A percentile compares a stretch with the other conserved stretches of the same genome.
Evolutionary conservation across 1,140 invertebrate species (phyloP).

Genomic region (Platorchestia sp.): DNA sequence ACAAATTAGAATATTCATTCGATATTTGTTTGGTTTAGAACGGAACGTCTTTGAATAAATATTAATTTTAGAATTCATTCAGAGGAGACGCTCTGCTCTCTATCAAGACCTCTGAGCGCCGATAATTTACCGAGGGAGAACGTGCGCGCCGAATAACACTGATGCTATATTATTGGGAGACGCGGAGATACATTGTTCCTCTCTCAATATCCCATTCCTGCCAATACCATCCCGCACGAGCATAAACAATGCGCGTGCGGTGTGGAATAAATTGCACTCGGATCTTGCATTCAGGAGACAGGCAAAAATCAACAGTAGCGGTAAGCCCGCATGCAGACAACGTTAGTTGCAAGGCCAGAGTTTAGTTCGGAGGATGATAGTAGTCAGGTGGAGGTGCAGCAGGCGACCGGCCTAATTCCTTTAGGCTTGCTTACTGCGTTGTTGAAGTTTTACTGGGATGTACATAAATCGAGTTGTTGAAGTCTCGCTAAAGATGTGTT

Average conservation of each 20-base stretch:
- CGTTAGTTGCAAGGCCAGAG: background rate
- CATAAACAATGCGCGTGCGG: background rate
- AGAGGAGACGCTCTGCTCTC: background rate
- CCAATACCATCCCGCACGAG: background rate
- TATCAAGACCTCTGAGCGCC: background rate
- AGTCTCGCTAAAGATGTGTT: too few relatives aligned
- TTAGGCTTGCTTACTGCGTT: background rate
- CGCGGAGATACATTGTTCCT: background rate
- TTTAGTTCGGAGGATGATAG: background rate
- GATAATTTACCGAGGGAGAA: background rate
- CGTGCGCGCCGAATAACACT: background rate
- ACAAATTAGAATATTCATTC: background rate
- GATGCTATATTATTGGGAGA: background rate
- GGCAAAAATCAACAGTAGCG: background rate
- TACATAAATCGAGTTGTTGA: too few relatives aligned
- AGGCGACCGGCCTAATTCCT: too few relatives aligned
- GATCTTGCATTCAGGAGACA: background rate
- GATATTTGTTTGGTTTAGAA: background rate
- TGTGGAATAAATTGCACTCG: background rate
- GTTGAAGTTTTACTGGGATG: background rate
- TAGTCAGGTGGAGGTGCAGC: background rate
- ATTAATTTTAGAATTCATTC: background rate
- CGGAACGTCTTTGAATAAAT: background rate
- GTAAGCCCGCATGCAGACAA: background rate
- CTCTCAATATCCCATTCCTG: slow-evolving; percentile 6